Evolutionary conservation across 2,888 invertebrate species (phyloP).

Genomic region (Zaprionus obscuricornis): DNA sequence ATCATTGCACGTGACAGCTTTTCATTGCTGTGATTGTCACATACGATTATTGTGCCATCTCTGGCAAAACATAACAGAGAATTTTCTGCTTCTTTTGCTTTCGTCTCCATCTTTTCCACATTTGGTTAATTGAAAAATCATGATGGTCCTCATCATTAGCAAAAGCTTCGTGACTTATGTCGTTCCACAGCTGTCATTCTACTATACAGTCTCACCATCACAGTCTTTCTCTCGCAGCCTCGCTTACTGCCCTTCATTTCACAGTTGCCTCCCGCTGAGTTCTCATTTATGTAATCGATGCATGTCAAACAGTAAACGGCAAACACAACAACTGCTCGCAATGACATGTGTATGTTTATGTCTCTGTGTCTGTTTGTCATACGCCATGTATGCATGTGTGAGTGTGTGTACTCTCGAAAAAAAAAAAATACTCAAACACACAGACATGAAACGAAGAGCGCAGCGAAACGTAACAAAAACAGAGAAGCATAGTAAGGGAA

Average conservation of each 20-base stretch:
- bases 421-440: constrained; percentile 47
- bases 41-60: constrained; percentile 14
- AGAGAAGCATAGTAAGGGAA: not conserved
- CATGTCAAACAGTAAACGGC: constrained; percentile 70
- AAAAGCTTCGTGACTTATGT: constrained; percentile 72
- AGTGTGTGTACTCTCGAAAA: too few relatives aligned
- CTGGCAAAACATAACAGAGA: constrained; percentile 13
- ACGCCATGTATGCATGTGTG: constrained; percentile 12
- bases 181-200: constrained; percentile 37
- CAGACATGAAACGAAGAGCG: constrained; percentile 48
- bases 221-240: not conserved
- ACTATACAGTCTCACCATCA: constrained; percentile 13
- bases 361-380: constrained; percentile 41
- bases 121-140: constrained; percentile 75
- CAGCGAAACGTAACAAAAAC: constrained; percentile 17
- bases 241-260: not conserved
- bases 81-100: not conserved
- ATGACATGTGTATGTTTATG: constrained; percentile 47
- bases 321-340: constrained; percentile 35
- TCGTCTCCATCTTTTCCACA: constrained; percentile 35
- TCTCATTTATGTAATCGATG: constrained; percentile 73
- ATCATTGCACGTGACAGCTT: not conserved
- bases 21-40: constrained; percentile 39
- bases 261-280: not conserved
- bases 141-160: constrained; percentile 74